Base-by-base conservation (phyloP, 2,888 invertebrate species). In the Drosophila picticornis region DNA sequence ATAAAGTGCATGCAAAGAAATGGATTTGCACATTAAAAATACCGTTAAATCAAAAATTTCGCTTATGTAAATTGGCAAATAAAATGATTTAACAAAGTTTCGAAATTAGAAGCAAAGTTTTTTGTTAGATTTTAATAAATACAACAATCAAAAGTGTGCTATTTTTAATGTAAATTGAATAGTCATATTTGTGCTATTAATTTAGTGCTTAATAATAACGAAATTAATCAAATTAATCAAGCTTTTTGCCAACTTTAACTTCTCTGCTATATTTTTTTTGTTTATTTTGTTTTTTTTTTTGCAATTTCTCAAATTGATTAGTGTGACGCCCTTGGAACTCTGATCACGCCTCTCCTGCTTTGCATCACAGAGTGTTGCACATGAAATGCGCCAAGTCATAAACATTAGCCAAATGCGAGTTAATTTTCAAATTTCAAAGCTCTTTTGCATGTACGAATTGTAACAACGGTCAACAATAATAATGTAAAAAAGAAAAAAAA, bases 391-490 rank as follows among this genome's bases (percentile, higher is more conserved):
- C 51, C 56, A 50, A 65, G 64, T 52, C 67, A 75, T 69, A 72
- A 79, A 83, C 77, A 59, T 70, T 61, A 67, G 55, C 40, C 64
- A 67, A 81, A 64, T 72, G 66, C 72, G 48, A 62, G 46, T 29
- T 57, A 53, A 80, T 77, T 84, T 86, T 73, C 34, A 60, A 63
- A 77, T 87, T 87, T 79, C 77, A 77, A 72, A 69, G 76, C 61
- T 50, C 16, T 61, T 63, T 74, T 43, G 58, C 43, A 34, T 58
- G 31, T 62, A 52, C 51, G 11, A 53, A 57, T 51, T 67, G 66
- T 73, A 73, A 34, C 38, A 56, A 40, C 38, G 31, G 65, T 40
- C 38, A 56, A 38, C 34, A 55, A 22, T 11, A 46, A 40, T 19
- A 55, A 55, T 25, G 13, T 16, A 34, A 34, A 34, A 51, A 51